These are phyloP conservation scores for Sebastes minor DNA, from an alignment of 2,797 vertebrate species.

Conservation along the genomic window DNA sequence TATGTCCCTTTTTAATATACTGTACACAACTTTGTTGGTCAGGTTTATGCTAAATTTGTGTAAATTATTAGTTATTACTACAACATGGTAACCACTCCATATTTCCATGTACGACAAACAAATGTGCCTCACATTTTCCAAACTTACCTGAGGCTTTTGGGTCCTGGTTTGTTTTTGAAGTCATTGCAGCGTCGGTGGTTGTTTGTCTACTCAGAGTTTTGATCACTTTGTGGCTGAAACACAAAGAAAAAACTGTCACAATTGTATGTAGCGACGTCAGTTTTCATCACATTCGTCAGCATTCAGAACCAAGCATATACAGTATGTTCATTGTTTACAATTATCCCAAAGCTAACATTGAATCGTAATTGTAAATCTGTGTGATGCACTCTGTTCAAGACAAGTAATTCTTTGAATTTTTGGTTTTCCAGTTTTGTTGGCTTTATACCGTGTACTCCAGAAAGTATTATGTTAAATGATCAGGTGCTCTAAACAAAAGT, in stretches of 20 bases:
- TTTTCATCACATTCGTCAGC: neutral
- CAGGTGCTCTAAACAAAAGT: no score
- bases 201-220: neutral
- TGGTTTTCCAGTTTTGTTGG: neutral
- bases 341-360: neutral
- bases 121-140: neutral
- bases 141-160: conserved; percentile 54
- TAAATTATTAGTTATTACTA: neutral
- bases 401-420: neutral
- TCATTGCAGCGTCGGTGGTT: conserved; percentile 42
- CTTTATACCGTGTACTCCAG: neutral
- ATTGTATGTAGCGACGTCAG: neutral
- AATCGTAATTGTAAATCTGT: neutral
- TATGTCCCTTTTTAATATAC: neutral
- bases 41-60: neutral
- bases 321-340: neutral
- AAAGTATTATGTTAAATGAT: neutral
- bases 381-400: neutral
- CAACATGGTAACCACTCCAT: neutral
- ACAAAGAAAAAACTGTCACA: neutral
- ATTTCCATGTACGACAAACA: neutral
- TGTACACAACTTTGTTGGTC: neutral
- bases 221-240: conserved; percentile 23
- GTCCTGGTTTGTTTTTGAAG: conserved; percentile 9
- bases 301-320: neutral